Base-by-base conservation (phyloP, 2,888 invertebrate species). In the Sisyra nigra region DNA sequence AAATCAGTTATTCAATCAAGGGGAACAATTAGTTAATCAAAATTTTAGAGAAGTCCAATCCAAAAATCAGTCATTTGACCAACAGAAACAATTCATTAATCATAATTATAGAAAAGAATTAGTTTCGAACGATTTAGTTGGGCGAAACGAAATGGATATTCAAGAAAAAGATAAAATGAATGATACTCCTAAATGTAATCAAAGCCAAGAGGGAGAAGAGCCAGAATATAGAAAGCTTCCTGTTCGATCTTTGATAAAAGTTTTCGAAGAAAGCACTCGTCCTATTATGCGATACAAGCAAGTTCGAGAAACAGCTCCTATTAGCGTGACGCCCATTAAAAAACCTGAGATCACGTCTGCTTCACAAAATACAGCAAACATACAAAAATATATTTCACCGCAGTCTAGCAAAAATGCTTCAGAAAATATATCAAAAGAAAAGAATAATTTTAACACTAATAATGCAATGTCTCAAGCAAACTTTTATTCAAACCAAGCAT, bases 241-340 rank as follows among this genome's bases (percentile, higher is more conserved):
- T 18, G 66, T 68, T 1, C 64, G 57, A 48, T 55, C 55, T 39
- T 54, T 78, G 29, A 76, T 78, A 40, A 65, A 68, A 47, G 70
- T 67, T 49, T 78, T 76, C 50, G 76, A 78, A 52, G 68, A 74
- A 51, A 72, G 71, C n/a, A 65, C 67, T n/a, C 60, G 68, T 55
- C 71, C 73, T 1, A 54, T 63, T 4, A 59, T 72, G 54, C 67
- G 67, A 44, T 67, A 68, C 50, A 71, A 72, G 49, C 67, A 69
- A 49, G 61, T 67, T 35, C 57, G 60, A 37, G 61, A 62, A 29
- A 57, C 43, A 19, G 41, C 33, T 13, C 13, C 37, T 8, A 32
- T 33, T 24, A 40, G 31, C 4, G 17, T 35, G 3, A 8, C n/a
- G 3, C 14, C n/a, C 11, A n/a, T 18, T 17, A 37, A 37, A 17